Conservation (phyloP, 2,113 vertebrate species). For the Gorsachius goisagi region DNA sequence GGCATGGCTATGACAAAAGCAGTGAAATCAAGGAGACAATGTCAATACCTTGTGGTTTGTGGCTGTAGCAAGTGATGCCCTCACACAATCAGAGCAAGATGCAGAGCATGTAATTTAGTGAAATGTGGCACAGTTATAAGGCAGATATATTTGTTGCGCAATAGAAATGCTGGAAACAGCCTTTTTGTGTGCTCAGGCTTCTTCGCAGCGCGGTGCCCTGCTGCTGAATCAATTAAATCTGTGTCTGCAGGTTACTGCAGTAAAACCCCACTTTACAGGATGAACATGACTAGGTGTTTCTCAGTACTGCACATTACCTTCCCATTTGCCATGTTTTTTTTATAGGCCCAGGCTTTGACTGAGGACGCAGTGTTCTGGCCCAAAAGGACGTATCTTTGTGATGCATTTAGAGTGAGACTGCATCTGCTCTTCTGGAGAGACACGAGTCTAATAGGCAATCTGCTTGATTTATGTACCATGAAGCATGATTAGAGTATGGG, state of each 20-base stretch:
- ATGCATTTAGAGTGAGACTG: background rate
- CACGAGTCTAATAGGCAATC: slow-evolving; percentile 27
- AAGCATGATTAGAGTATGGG: background rate
- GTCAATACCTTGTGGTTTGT: background rate
- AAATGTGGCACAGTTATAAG: background rate
- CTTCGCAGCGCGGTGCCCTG: accelerated
- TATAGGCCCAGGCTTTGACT: background rate
- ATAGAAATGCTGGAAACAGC: background rate
- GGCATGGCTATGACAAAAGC: background rate
- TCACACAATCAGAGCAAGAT: background rate
- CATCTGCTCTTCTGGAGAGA: slow-evolving; percentile 27
- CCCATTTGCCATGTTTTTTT: background rate
- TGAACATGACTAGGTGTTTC: background rate
- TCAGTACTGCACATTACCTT: background rate
- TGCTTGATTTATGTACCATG: slow-evolving; percentile 46
- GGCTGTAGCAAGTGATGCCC: background rate
- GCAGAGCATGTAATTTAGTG: background rate
- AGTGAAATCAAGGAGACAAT: background rate
- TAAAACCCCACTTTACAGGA: background rate
- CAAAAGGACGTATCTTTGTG: background rate
- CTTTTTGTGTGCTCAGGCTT: background rate
- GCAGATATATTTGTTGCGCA: background rate
- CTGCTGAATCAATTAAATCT: background rate
- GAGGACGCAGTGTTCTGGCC: background rate
- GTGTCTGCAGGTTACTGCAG: background rate